Evolutionary conservation across 2,888 invertebrate genomes (phyloP), one percentile per base, ranked within the genome.

Genomic region (Scotopteryx bipunctaria): DNA sequence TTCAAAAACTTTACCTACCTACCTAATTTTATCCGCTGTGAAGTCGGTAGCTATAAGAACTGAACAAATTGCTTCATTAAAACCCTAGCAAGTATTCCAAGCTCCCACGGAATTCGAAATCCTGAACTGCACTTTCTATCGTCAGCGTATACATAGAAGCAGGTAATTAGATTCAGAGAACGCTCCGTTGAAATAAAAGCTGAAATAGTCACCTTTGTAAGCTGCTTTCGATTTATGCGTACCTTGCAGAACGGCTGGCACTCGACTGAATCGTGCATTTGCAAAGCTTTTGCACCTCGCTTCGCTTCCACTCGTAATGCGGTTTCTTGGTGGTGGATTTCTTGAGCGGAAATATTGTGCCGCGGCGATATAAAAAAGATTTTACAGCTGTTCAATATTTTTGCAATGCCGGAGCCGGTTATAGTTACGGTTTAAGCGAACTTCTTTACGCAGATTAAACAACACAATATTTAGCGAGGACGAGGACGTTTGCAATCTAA

Each of bases 181-280:
- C 49, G 57, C 58, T 55, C 49, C 58, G 60, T 65, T 67, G 64
- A 71, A 74, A 76, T 74, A 74, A 71, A 73, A 73, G 71, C 73
- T 71, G 68, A 69, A 71, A 59, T 67, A 69, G 73, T 73, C 71
- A 69, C 68, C 69, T 73, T 68, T 76, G 71, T 76, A 75, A 76
- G 77, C 78, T 63, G 75, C 73, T 78, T 78, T 73, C 75, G 73
- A 78, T 78, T 76, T 76, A 74, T 74, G 73, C 69, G 64, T 66
- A 54, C 64, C 65, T 59, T 55, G 73, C 67, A 71, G 21, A 54
- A 21, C 15, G 37, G 35, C 38, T 47, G 40, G 48, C 43, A 54
- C 48, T 48, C 38, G 21, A 33, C 37, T 43, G 41, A 76, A 69
- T 71, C 64, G 67, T 66, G 69, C 73, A 67, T 60, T 69, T 67